These are phyloP conservation scores for Brachionus angularis DNA, from an alignment of 1,140 invertebrate genomes.

Conservation along the genomic window DNA sequence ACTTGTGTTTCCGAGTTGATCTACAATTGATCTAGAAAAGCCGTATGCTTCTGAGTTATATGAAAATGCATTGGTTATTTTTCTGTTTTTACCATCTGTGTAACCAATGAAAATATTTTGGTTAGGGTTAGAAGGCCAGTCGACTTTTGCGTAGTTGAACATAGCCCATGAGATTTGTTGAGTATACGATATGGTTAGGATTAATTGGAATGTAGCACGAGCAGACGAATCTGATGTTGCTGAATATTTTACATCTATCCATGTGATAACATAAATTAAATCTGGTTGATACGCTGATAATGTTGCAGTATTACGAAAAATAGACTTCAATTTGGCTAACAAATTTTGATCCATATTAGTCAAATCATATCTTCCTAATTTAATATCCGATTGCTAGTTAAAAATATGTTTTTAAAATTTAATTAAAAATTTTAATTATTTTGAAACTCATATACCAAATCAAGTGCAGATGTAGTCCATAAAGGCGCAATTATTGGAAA, in stretches of 20 bases:
- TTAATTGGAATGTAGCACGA: neutral
- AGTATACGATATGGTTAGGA: neutral
- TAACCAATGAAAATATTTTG: conserved; percentile 29
- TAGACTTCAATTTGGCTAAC: no score
- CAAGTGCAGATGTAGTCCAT: conserved; percentile 12
- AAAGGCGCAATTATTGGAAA: conserved; percentile 20
- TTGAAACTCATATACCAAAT: no score
- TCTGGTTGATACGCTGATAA: no score
- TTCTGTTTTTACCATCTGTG: neutral
- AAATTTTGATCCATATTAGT: no score
- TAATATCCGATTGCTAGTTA: no score
- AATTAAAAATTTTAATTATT: no score
- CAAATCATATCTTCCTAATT: no score
- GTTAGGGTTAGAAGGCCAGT: neutral
- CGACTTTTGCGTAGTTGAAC: neutral
- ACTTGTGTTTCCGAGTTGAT: neutral
- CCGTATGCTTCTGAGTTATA: neutral
- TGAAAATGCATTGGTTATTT: neutral
- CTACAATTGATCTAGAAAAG: neutral
- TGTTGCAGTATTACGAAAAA: no score
- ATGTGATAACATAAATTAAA: no score
- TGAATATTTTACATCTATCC: no score
- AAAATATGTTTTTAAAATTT: no score
- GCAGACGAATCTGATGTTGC: no score
- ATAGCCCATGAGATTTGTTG: neutral